These are phyloP conservation scores for Marronus borbonicus DNA, from an alignment of 2,888 invertebrate species.

Conservation along the genomic window DNA sequence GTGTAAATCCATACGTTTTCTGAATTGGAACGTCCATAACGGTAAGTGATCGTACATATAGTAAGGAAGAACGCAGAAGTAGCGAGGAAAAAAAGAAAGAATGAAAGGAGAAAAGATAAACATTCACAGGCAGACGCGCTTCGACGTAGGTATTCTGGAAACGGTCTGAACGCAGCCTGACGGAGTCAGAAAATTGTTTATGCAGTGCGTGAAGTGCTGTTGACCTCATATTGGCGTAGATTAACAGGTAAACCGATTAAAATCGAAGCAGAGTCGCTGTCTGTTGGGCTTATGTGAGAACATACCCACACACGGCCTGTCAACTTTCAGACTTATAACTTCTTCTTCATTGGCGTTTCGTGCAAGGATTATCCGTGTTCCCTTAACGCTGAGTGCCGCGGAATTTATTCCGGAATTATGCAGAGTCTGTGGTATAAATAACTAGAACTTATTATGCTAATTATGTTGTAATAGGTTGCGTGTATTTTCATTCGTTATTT, in stretches of 20 bases:
- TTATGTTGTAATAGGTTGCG: slow-evolving; percentile 26
- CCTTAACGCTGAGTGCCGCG: slow-evolving; percentile 28
- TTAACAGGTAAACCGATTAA: slow-evolving; percentile 69
- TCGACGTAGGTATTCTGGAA: slow-evolving; percentile 36
- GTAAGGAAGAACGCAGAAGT: slow-evolving; percentile 1
- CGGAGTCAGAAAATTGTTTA: slow-evolving; percentile 57
- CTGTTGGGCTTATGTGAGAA: slow-evolving; percentile 61
- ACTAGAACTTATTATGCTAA: slow-evolving; percentile 39
- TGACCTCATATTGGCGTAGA: slow-evolving; percentile 67
- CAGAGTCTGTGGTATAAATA: slow-evolving; percentile 15
- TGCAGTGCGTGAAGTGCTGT: slow-evolving; percentile 64
- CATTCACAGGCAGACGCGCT: slow-evolving; percentile 23
- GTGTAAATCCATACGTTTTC: slow-evolving; percentile 23
- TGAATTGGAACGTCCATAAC: slow-evolving; percentile 39
- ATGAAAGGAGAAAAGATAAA: slow-evolving; percentile 34
- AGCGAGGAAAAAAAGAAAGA: slow-evolving; percentile 16
- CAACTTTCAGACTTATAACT: slow-evolving; percentile 53
- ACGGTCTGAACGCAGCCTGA: slow-evolving; percentile 35
- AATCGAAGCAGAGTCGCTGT: slow-evolving; percentile 62
- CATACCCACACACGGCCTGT: slow-evolving; percentile 58
- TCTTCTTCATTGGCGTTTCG: slow-evolving; percentile 46
- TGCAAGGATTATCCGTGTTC: slow-evolving; percentile 37
- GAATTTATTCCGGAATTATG: slow-evolving; percentile 44
- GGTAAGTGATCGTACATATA: slow-evolving; percentile 34
- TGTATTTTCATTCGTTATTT: slow-evolving; percentile 5